Percentiles rank a stretch among this genome's conserved stretches.
Conservation (phyloP, 2,113 vertebrate species). For the Dasyprocta punctata region DNA sequence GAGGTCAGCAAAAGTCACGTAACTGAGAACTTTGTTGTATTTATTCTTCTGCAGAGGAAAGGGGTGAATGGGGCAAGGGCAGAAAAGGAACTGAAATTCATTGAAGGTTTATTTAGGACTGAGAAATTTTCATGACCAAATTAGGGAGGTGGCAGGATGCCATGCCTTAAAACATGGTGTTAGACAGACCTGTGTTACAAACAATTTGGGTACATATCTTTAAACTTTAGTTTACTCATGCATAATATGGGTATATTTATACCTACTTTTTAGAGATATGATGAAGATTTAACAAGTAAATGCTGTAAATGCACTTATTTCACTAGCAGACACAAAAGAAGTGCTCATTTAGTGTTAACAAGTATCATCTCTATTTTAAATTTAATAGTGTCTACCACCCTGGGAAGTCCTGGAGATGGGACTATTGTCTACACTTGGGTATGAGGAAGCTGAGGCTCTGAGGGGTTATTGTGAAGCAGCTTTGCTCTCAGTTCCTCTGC, state of each 20-base stretch:
- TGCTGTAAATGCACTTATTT: background rate
- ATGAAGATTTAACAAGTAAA: background rate
- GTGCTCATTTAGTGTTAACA: background rate
- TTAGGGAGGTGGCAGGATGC: background rate
- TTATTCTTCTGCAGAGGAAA: conserved; percentile 36
- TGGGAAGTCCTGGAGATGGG: background rate
- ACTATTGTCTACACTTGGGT: background rate
- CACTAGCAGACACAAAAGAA: background rate
- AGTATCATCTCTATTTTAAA: background rate
- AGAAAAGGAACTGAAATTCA: conserved; percentile 62
- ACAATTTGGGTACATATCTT: background rate
- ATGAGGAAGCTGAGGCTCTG: conserved; percentile 15
- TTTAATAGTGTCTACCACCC: background rate
- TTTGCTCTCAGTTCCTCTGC: conserved; percentile 63
- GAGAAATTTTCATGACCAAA: conserved; percentile 3
- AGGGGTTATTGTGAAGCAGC: background rate
- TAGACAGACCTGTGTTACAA: background rate
- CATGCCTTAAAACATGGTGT: background rate
- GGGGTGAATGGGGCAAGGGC: background rate
- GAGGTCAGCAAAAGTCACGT: conserved; percentile 6
- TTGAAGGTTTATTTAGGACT: conserved; percentile 44
- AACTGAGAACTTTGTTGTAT: background rate
- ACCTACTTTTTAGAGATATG: background rate
- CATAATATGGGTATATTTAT: background rate
- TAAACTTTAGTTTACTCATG: background rate